Base-by-base conservation (phyloP, 1,140 invertebrate species). In the Drosophila athabasca region DNA sequence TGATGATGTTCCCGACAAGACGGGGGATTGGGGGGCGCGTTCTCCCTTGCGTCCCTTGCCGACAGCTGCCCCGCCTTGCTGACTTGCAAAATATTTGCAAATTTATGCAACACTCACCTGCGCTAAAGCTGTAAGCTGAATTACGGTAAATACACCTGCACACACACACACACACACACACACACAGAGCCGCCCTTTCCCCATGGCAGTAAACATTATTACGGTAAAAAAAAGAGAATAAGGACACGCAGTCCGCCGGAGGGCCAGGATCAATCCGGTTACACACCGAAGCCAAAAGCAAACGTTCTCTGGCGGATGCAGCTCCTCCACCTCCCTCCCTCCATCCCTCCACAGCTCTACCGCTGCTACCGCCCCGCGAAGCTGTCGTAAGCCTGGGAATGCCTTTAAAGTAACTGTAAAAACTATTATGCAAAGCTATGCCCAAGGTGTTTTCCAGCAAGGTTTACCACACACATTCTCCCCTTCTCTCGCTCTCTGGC, bases 21-120 rank as follows among this genome's bases (percentile, higher is more conserved):
- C 9, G 31, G 31, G 31, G 31, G 9, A 11, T 1, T 35, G 31
- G 31, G 2, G 9, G 3, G 31, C 9, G 3, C 3, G 9, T 35
- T 2, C 31, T 35, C 31, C 31, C 9, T 35, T 9, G 31, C 9
- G 11, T 26, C 53, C 62, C 15, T 49, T 58, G 60, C 31, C 50
- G 70, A 55, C 68, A 72, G 45, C 45, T 57, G 61, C 61, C 69
- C 43, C 53, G 62, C 48, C 57, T 71, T 69, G 73, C 69, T 85
- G 81, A 85, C 77, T 78, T 81, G 81, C 82, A 71, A 87, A 84
- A 85, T 81, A 60, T 64, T 87, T 78, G 69, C 82, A 87, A 85
- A 85, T 85, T 85, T 85, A 85, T 85, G 74, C 81, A 87, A 78
- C 65, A 60, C 53, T 74, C 75, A 78, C 61, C 74, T 68, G 70